Base-by-base conservation (phyloP, 2,888 invertebrate species). In the Tetranychus piercei region DNA sequence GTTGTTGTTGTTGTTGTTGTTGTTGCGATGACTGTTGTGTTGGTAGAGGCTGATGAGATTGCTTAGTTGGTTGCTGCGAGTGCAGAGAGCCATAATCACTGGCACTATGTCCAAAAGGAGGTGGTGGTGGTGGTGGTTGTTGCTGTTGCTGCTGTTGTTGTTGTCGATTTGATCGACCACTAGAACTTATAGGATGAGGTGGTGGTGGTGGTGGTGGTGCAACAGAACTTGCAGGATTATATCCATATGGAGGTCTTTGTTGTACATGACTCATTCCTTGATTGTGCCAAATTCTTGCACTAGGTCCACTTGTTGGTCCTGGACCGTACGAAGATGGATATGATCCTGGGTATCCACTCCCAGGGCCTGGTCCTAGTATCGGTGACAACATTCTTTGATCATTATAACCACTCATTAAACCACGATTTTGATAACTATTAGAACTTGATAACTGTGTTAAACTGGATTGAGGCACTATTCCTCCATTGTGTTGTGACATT, bases 351-450 rank as follows among this genome's bases (percentile, higher is more conserved):
- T 75, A 75, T 64, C 73, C 64, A 69, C 69, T 69, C 1, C 69
- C 69, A 20, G 69, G 67, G 9, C 64, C 34, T 43, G 44, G 69
- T n/a, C 64, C 34, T 64, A 73, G 64, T 43, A 64, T 73, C 9
- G 75, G 75, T 22, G 75, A 34, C 43, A 74, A 70, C 74, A 75
- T 74, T 55, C 75, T 45, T 70, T 75, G 75, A 73, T 71, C 71
- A 69, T 73, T 73, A 70, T 75, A 75, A 43, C 73, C 74, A 9
- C 64, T 43, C 73, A 75, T 75, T 43, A 75, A 18, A 67, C 65
- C 73, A 23, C 71, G 73, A 65, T n/a, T 34, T 65, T 75, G 75
- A 65, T 75, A 44, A 66, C 66, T 67, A n/a, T 23, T 20, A 9
- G 66, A 66, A 20, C 43, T 15, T 20, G 69, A 22, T n/a, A 72